Evolutionary conservation across 2,888 invertebrate species (phyloP).

Genomic region (Caenorhabditis uteleia): DNA sequence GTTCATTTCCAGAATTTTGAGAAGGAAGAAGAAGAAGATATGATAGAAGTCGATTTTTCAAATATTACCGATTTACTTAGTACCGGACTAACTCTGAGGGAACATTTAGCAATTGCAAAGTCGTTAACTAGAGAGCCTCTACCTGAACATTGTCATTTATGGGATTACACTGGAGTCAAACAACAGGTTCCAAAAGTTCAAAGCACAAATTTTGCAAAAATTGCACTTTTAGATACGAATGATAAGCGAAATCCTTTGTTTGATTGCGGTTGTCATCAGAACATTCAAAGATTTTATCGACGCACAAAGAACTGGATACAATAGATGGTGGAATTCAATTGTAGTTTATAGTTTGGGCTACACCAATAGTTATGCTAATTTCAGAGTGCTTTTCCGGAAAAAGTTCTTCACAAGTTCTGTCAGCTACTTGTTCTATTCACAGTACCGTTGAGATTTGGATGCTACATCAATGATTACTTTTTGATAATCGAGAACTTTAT

Average conservation of each 20-base stretch:
- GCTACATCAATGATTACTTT: constrained; percentile 41
- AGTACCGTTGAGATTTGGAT: constrained; percentile 80
- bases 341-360: constrained; percentile 26
- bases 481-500: constrained; percentile 54
- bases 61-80: constrained; percentile 16
- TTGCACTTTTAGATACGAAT: constrained; percentile 52
- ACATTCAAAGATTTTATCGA: constrained; percentile 49
- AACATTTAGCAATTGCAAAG: constrained; percentile 28
- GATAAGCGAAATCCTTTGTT: constrained; percentile 47
- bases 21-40: constrained; percentile 4
- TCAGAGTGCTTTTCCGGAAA: constrained; percentile 84
- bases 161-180: constrained; percentile 43
- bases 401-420: constrained; percentile 91
- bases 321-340: constrained; percentile 54
- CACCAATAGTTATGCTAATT: constrained; percentile 49
- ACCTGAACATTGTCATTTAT: constrained; percentile 50
- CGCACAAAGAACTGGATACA: constrained; percentile 50
- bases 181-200: constrained; percentile 19
- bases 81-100: constrained; percentile 20
- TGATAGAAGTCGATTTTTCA: constrained; percentile 14
- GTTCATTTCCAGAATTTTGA: neutral
- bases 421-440: constrained; percentile 86
- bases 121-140: constrained; percentile 7
- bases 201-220: neutral
- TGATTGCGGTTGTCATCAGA: constrained; percentile 46